phyloP scores from a whole-genome alignment of 2,797 vertebrate species.

The Selene dorsalis region DNA sequence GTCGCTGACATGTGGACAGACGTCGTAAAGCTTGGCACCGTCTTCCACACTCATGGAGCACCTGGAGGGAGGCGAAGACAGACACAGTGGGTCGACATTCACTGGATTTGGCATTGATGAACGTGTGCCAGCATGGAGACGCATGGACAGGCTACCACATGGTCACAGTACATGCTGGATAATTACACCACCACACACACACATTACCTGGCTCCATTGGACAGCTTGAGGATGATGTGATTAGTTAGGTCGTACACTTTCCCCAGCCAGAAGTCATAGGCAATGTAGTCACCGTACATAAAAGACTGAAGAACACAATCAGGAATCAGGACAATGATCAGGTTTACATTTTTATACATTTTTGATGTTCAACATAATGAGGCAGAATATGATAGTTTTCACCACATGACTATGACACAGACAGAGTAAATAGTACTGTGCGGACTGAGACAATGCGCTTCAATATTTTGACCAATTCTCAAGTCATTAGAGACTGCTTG shows the following conservation, averaged over 20 bases:
- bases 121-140: slow-evolving; percentile 10
- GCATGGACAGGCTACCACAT: slow-evolving; percentile 2
- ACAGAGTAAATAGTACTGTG: too few relatives aligned
- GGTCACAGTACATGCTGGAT: slow-evolving; percentile 6
- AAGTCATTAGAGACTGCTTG: too few relatives aligned
- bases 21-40: slow-evolving; percentile 95
- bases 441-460: too few relatives aligned
- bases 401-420: not conserved
- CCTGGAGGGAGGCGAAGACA: slow-evolving; percentile 76
- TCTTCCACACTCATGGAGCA: slow-evolving; percentile 99
- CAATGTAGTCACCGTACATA: slow-evolving; percentile 98
- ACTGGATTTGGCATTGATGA: slow-evolving; percentile 33
- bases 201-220: slow-evolving; percentile 95
- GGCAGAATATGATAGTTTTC: not conserved
- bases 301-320: slow-evolving; percentile 86
- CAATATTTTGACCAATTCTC: too few relatives aligned
- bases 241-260: slow-evolving; percentile 98
- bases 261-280: slow-evolving; percentile 98
- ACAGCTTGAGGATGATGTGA: slow-evolving; percentile 97
- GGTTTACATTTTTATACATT: slow-evolving; percentile 12
- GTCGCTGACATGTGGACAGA: slow-evolving; percentile 96
- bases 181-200: not conserved
- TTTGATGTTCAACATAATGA: not conserved
- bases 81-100: not conserved
- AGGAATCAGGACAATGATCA: slow-evolving; percentile 4